Evolutionary conservation across 2,113 vertebrate genomes (phyloP).

Genomic region (Potamarius usumacintae): DNA sequence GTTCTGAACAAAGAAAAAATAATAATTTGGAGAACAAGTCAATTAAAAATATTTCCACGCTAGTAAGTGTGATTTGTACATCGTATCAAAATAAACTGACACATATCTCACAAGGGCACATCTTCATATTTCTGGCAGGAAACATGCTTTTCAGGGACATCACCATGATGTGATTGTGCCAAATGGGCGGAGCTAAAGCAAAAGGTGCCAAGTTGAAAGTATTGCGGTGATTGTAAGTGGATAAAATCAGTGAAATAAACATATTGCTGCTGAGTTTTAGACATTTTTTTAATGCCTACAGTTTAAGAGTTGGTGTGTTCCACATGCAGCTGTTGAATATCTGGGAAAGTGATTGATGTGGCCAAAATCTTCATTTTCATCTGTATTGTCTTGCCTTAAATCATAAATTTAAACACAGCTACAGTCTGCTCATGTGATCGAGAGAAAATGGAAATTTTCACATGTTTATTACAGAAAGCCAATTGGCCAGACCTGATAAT

Average conservation of each 20-base stretch:
- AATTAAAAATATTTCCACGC: background rate
- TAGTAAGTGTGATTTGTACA: background rate
- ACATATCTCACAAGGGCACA: background rate
- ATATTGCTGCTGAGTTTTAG: background rate
- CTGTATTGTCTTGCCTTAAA: background rate
- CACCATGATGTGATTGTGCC: background rate
- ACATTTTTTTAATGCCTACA: background rate
- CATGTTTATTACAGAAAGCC: background rate
- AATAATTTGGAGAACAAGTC: background rate
- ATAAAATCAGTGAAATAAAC: background rate
- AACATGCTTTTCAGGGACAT: background rate
- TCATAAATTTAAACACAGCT: background rate
- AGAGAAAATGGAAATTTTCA: background rate
- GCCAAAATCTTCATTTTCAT: background rate
- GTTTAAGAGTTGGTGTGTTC: background rate
- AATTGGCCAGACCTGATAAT: background rate
- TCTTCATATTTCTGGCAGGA: background rate
- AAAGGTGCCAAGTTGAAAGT: background rate
- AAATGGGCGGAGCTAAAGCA: background rate
- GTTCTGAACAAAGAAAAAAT: background rate
- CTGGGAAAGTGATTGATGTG: background rate
- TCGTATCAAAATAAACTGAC: background rate
- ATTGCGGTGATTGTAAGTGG: background rate
- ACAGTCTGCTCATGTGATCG: background rate
- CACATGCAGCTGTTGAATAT: background rate